Conservation (phyloP, 92 coral and sea anemone genomes). For the Epizoanthus scotinus region DNA sequence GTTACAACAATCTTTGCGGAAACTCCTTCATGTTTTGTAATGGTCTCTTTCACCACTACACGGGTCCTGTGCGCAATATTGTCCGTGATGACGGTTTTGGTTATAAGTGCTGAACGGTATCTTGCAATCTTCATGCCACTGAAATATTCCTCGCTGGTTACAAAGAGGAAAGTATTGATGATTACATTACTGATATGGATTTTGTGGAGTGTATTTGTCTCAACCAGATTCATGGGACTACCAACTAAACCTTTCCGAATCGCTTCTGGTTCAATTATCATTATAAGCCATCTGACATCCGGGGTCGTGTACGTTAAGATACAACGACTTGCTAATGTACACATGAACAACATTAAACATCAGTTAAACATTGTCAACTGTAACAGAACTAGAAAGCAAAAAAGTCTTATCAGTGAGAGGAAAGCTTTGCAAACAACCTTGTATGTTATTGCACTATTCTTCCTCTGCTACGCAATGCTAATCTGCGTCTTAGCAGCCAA, state of each 20-base stretch:
- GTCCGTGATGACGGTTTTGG: slow-evolving; percentile 39
- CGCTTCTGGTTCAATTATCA: slow-evolving; percentile 38
- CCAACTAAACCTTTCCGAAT: slow-evolving; percentile 44
- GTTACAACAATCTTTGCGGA: slow-evolving; percentile 16
- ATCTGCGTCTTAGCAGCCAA: slow-evolving; percentile 39
- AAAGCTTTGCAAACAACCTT: slow-evolving; percentile 44
- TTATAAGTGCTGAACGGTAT: slow-evolving; percentile 42
- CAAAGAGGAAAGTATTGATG: slow-evolving; percentile 33
- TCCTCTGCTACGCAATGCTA: slow-evolving; percentile 43
- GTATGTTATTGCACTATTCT: slow-evolving; percentile 41
- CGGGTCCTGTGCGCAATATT: slow-evolving; percentile 41
- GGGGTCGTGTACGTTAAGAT: slow-evolving; percentile 45
- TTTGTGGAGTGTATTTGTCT: slow-evolving; percentile 39
- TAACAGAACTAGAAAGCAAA: background rate
- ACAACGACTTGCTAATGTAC: slow-evolving; percentile 48
- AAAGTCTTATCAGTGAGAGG: slow-evolving; percentile 18
- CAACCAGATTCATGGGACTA: slow-evolving; percentile 49
- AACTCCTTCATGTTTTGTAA: slow-evolving; percentile 25
- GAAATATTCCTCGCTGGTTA: slow-evolving; percentile 26
- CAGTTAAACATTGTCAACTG: slow-evolving; percentile 15
- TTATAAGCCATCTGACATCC: slow-evolving; percentile 36
- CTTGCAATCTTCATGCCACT: slow-evolving; percentile 50
- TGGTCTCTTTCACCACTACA: slow-evolving; percentile 27
- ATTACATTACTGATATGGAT: slow-evolving; percentile 25
- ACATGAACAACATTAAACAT: slow-evolving; percentile 27